phyloP scores from a whole-genome alignment of 1,140 invertebrate genomes.

The Apocrypta bakeri region DNA sequence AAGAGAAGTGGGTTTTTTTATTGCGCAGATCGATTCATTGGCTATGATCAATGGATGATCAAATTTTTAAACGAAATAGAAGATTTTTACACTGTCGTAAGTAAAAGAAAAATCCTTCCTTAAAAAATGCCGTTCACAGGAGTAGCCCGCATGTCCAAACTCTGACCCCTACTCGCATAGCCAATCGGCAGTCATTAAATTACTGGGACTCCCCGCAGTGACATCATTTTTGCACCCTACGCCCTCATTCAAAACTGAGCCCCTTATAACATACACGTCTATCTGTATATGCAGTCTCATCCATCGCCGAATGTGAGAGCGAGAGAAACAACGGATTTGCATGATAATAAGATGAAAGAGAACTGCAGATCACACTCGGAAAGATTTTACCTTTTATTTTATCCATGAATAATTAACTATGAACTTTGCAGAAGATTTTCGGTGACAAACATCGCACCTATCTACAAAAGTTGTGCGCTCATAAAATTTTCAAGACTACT shows the following conservation, averaged over 20 bases:
- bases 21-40: no score
- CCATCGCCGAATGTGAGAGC: no score
- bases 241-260: slow-evolving; percentile 24
- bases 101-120: no score
- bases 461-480: not conserved
- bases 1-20: no score
- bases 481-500: not conserved
- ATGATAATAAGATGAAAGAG: slow-evolving; percentile 28
- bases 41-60: no score
- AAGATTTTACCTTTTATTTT: not conserved
- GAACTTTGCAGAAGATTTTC: not conserved
- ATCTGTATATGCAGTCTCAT: no score
- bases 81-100: no score
- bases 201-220: slow-evolving; percentile 59
- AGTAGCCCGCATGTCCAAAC: no score
- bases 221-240: slow-evolving; percentile 49
- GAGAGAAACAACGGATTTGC: slow-evolving; percentile 1
- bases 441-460: not conserved
- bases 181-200: slow-evolving; percentile 66
- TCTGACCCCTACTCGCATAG: slow-evolving; percentile 57
- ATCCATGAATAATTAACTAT: not conserved
- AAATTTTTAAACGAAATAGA: no score
- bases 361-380: not conserved
- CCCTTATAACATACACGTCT: not conserved
- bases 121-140: no score